Base-by-base conservation (phyloP, 2,888 invertebrate genomes). In the Tachina grossa region DNA sequence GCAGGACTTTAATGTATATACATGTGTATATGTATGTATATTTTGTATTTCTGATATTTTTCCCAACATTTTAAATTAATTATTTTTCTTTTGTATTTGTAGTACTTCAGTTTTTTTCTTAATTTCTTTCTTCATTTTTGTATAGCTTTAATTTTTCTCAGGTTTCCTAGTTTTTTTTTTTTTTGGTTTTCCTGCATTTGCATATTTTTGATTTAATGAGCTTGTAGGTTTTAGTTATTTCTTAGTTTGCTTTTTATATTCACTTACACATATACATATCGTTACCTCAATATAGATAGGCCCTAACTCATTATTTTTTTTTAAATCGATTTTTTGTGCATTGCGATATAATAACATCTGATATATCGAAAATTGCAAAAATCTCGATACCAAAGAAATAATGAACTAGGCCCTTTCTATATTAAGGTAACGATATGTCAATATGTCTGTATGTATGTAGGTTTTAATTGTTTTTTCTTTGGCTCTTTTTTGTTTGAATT, bases 121-220 rank as follows among this genome's bases (percentile, higher is more conserved):
- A 10, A 19, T 43, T 39, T 19, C 19, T 63, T 66, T 14, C n/a
- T 31, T 9, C 3, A 39, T 4, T 57, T 9, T 51, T 59, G 11
- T 43, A 39, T 53, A 16, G n/a, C 66, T 59, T 55, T 10, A 47
- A 22, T 55, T 55, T 55, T 59, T 72, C 31, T 47, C 43, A 59
- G 47, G 57, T 59, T 61, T 55, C 14, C 47, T 45, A 31, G n/a
- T 43, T 66, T 53, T 31, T 53, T 59, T 31, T 19, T 51, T 74
- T n/a, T n/a, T n/a, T 53, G 16, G 51, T 68, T 80, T 8, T 55
- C 14, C n/a, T 11, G 13, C 45, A 69, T 75, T 82, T 82, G 53
- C 75, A 69, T 75, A 82, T 69, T 59, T 81, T 61, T 81, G 71
- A 61, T 81, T 66, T 74, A 53, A 39, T 72, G 61, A 51, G 66